Base-by-base conservation (phyloP, 2,113 vertebrate genomes). In the Chloebia gouldiae region DNA sequence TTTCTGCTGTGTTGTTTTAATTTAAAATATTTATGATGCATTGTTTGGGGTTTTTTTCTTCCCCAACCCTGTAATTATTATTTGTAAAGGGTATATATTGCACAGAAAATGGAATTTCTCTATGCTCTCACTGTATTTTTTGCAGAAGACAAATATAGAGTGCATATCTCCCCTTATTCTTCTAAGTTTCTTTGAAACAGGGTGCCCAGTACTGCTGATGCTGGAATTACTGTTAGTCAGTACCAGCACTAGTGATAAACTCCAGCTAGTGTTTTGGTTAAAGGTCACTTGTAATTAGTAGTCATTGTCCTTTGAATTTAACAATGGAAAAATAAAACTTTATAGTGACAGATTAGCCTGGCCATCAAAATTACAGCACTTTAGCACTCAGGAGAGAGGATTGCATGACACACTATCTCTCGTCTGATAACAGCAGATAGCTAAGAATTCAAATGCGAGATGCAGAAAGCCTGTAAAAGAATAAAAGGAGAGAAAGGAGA, bases 351-450 rank as follows among this genome's bases (percentile, higher is more conserved):
- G 95, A 92, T 95, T 94, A 94, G 95, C 90, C 39, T 84, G 73
- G 81, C 84, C 93, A 88, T 91, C 91, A 94, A 94, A 95, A 85
- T 95, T 78, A 96, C 92, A 95, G 92, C 92, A 96, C 90, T 95
- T 94, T 24, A 92, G 82, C 76, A 86, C 91, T 96, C 92, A 90
- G 78, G 23, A 87, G 65, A 80, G 86, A 81, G 72, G 85, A 97
- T 86, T 92, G 84, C 53, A 90, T 83, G 93, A 96, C 92, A 95
- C 60, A 11, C 73, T 96, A 94, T 94, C 95, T 92, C 50, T 2
- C 0, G 13, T 42, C 70, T 87, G 92, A 89, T 93, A 96, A 94
- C 65, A 92, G 81, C 59, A 59, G 81, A 96, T 70, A 96, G 59
- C 78, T 77, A 91, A 68, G 93, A 77, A 96, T 90, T 95, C 76